Base-by-base conservation (phyloP, 2,888 invertebrate species). In the Trachelus troglodyta region DNA sequence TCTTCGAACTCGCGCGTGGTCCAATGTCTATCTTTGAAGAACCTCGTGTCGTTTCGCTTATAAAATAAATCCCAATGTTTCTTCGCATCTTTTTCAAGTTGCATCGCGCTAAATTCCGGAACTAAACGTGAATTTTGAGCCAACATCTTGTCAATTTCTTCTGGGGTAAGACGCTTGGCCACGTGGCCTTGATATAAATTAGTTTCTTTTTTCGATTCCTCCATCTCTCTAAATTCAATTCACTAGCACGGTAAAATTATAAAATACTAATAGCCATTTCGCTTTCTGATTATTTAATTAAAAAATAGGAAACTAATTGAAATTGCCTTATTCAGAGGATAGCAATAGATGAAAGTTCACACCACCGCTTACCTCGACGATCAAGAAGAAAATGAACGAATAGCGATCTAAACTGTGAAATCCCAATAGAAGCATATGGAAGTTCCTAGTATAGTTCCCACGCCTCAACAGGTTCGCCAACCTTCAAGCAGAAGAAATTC, bases 1-100 rank as follows among this genome's bases (percentile, higher is more conserved):
- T 98, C 97, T 85, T 95, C 93, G 92, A 99, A 98, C 93, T 99
- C 99, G 88, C 98, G 93, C 80, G 96, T 96, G 1, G 98, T 99
- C 99, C 99, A 99, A 90, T 98, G 98, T 30, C 99, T 94, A 92
- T 99, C 98, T 92, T 97, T 97, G 89, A 98, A 99, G 91, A 99
- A 99, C 85, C 96, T 94, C 0, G 96, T 97, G 86, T 97, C 96
- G 89, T 99, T 99, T 80, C 98, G 93, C 92, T 98, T 98, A 91
- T 99, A 99, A 92, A 99, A 99, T 76, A 98, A 92, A 91, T 99
- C 99, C 99, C 99, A 99, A 89, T 98, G 95, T 81, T 96, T 96
- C 87, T 95, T 95, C 0, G 98, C 97, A 86, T 98, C 95, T 74
- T 92, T 92, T 90, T 98, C 98, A 3, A 98, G 90, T 89, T 96